Evolutionary conservation across 2,888 invertebrate species (phyloP), one percentile per base, ranked within the genome.

Genomic region (Tineola bisselliella): DNA sequence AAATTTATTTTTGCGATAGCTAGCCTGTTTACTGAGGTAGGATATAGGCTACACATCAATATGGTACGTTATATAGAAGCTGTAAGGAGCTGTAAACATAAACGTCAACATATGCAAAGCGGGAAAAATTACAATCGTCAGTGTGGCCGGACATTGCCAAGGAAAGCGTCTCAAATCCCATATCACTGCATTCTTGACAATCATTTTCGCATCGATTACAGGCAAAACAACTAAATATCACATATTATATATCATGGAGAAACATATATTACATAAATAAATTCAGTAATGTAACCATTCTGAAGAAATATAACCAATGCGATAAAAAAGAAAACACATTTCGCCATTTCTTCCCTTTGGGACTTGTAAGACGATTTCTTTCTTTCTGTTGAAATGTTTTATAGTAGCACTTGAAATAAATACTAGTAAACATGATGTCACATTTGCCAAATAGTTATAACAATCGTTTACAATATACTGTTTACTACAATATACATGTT

Each of bases 151-250:
- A n/a, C n/a, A n/a, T n/a, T n/a, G n/a, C n/a, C n/a, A n/a, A n/a
- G n/a, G n/a, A n/a, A n/a, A n/a, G n/a, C n/a, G n/a, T n/a, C n/a
- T n/a, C n/a, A n/a, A n/a, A n/a, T n/a, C n/a, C n/a, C n/a, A n/a
- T n/a, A n/a, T n/a, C n/a, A n/a, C n/a, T n/a, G n/a, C n/a, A n/a
- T 25, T 6, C 1, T 67, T 66, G 11, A 48, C 66, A 5, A 52
- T 33, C 12, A 54, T 30, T 48, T 54, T 57, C 15, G 15, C 10
- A 43, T 62, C 62, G 31, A 11, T 69, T 67, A 1, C 63, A 33
- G 73, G 68, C 15, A 65, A 61, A 1, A 71, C 73, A 69, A 72
- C 83, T 83, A 38, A 13, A 10, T 38, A 10, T 38, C 38, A 38
- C 38, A 38, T 25, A 25, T 25, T 4, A 25, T 4, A 25, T 25